phyloP scores from a whole-genome alignment of 1,140 invertebrate species.

The Lepidurus apus region DNA sequence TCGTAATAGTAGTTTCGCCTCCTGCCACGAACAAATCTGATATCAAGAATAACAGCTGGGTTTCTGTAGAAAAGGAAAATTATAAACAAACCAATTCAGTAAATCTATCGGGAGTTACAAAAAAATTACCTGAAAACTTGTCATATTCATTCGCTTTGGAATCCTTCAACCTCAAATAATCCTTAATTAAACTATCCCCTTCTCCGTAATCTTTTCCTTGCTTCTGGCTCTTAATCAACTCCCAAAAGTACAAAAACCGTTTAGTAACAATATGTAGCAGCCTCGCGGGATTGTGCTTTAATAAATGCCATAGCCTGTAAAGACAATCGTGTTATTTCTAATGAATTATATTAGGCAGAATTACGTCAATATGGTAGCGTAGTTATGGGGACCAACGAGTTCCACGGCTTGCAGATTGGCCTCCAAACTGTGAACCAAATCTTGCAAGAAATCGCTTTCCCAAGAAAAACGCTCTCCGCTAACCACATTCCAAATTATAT shows the following conservation, averaged over 20 bases:
- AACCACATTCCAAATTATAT: constrained; percentile 34
- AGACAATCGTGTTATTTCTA: neutral
- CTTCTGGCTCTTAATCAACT: constrained; percentile 23
- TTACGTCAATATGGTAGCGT: constrained; percentile 33
- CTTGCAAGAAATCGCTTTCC: constrained; percentile 29
- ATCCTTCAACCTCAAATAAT: constrained; percentile 24
- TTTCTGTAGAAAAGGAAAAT: constrained; percentile 15
- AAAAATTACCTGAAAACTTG: constrained; percentile 25
- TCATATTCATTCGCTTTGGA: neutral
- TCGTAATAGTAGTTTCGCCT: constrained; percentile 35
- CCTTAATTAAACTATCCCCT: constrained; percentile 26
- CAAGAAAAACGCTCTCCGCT: constrained; percentile 32
- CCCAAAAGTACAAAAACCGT: constrained; percentile 27
- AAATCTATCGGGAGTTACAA: neutral
- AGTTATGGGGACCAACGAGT: constrained; percentile 34
- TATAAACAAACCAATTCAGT: neutral
- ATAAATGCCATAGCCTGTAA: constrained; percentile 23
- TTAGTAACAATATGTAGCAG: constrained; percentile 22
- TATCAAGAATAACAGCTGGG: constrained; percentile 32
- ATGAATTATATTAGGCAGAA: neutral
- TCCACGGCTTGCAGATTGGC: constrained; percentile 34
- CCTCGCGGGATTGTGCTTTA: constrained; percentile 23
- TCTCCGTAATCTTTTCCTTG: neutral
- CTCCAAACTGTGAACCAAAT: constrained; percentile 30
- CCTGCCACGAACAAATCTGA: constrained; percentile 35